Conservation (phyloP, 2,113 vertebrate species). For the Chlorocebus sabaeus region DNA sequence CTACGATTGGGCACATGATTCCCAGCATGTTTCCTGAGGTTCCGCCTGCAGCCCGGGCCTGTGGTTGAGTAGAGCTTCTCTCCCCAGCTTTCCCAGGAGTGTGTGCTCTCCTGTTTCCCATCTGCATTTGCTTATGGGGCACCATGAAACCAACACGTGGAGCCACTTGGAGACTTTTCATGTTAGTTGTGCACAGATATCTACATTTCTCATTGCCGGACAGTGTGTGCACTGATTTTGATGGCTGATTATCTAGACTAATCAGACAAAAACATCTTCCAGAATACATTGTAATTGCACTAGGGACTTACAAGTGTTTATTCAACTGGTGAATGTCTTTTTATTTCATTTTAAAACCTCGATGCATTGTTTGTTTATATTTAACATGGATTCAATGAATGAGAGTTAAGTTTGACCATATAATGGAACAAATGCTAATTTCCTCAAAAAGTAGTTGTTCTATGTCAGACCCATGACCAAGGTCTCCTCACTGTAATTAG, state of each 20-base stretch:
- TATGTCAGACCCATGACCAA: neutral
- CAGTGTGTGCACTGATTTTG: no score
- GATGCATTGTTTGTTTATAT: neutral
- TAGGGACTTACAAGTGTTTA: neutral
- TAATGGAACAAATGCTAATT: neutral
- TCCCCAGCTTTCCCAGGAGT: neutral
- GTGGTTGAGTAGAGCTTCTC: neutral
- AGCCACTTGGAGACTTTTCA: rapidly evolving
- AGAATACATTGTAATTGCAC: neutral
- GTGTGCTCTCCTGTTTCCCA: rapidly evolving
- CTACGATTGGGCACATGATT: rapidly evolving
- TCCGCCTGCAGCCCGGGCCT: neutral
- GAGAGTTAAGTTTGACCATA: neutral
- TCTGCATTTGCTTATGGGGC: neutral
- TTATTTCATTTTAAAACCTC: neutral
- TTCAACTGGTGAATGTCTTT: neutral
- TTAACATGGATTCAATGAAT: neutral
- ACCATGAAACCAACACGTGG: neutral
- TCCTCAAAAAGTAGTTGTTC: neutral
- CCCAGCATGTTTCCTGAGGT: no score
- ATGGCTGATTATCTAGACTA: neutral
- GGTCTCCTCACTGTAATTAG: neutral
- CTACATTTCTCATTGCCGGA: rapidly evolving
- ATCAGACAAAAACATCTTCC: neutral
- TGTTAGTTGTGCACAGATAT: neutral